Conservation (phyloP, 2,113 vertebrate genomes). For the Chionodraco myersi region DNA sequence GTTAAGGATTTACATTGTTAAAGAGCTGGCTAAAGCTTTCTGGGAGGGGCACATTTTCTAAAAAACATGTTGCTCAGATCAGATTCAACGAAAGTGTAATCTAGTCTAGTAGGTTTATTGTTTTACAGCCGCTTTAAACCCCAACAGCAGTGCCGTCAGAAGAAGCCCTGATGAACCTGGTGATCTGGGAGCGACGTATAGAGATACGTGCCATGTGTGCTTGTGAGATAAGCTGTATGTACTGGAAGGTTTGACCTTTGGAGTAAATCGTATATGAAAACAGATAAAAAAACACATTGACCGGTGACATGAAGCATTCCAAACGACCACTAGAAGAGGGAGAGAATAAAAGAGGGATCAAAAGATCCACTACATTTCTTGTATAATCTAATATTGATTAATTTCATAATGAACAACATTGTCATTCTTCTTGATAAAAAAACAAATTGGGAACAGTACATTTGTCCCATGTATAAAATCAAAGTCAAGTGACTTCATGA, state of each 20-base stretch:
- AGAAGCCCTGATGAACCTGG: background rate
- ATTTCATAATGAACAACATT: background rate
- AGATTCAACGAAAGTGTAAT: background rate
- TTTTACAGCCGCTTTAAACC: slow-evolving; percentile 1
- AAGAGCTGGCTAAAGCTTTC: background rate
- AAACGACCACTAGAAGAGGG: background rate
- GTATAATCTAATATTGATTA: too few species aligned
- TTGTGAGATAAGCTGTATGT: background rate
- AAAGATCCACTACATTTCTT: background rate
- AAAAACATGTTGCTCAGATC: background rate
- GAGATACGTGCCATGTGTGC: background rate
- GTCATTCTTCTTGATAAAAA: background rate
- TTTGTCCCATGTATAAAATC: background rate
- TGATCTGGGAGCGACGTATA: background rate
- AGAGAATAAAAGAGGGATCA: too few species aligned
- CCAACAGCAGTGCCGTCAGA: background rate
- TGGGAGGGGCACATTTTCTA: background rate
- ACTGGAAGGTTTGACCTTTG: background rate
- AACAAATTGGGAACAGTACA: background rate
- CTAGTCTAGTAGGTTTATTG: background rate
- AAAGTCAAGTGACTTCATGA: slow-evolving; percentile 11
- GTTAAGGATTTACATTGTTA: background rate
- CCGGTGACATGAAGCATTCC: background rate
- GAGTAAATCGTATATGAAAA: background rate
- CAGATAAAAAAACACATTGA: background rate